These are phyloP conservation scores for Drosophila novamexicana DNA, from an alignment of 1,140 invertebrate species.

Conservation along the genomic window DNA sequence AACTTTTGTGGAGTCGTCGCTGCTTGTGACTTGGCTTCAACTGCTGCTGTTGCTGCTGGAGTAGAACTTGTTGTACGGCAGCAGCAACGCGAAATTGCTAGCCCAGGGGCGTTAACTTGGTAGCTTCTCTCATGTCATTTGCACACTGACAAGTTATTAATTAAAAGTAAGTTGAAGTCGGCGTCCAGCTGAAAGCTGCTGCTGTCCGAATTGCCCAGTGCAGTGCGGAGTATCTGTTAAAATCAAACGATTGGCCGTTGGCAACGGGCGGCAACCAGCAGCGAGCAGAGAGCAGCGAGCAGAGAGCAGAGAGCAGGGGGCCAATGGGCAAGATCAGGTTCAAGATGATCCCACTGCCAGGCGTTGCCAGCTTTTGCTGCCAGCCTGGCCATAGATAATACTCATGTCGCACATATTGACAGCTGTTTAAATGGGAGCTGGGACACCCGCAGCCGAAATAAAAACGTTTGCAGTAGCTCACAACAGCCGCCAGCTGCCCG, in stretches of 20 bases:
- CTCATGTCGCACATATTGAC: conserved; percentile 26
- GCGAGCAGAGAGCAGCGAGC: no score
- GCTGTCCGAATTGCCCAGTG: neutral
- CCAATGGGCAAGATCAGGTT: conserved; percentile 3
- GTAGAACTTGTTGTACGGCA: neutral
- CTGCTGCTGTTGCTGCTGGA: neutral
- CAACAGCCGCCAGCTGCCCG: neutral
- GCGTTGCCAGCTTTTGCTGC: no score
- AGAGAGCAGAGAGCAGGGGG: neutral
- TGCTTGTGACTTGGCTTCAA: no score
- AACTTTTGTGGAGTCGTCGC: neutral
- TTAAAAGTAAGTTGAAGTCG: conserved; percentile 67
- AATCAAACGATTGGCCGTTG: conserved; percentile 36
- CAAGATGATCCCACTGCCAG: neutral
- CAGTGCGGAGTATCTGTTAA: conserved; percentile 22
- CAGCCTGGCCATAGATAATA: neutral
- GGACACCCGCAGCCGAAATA: conserved; percentile 30
- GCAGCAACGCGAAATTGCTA: conserved; percentile 53
- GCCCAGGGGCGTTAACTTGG: conserved; percentile 70
- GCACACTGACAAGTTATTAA: conserved; percentile 83
- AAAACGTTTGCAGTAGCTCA: neutral
- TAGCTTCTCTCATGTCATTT: conserved; percentile 77
- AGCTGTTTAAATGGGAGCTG: conserved; percentile 25
- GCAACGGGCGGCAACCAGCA: neutral
- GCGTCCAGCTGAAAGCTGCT: neutral